Percentiles rank a stretch among this genome's conserved stretches.
Evolutionary conservation across 64 coral and sea anemone species (phyloP).

Genomic region (Anthopleura sola): DNA sequence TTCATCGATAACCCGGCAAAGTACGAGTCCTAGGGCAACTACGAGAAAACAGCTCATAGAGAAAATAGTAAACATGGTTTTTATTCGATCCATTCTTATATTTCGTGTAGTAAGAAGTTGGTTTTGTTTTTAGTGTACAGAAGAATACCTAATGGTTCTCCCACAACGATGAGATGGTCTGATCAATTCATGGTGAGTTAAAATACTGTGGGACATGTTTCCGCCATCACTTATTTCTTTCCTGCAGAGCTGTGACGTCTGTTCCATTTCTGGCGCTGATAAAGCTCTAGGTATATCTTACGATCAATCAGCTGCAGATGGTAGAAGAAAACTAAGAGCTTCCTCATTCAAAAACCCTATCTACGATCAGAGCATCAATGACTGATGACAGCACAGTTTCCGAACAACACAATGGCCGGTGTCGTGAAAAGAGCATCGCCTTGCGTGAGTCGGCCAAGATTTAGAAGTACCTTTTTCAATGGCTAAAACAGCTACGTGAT

Average conservation of each 20-base stretch:
- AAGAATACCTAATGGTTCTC: not conserved
- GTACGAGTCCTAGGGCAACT: too few relatives aligned
- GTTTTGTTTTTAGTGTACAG: not conserved
- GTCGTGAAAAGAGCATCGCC: not conserved
- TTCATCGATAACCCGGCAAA: too few relatives aligned
- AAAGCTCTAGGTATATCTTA: not conserved
- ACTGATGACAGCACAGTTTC: not conserved
- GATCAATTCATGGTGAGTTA: not conserved
- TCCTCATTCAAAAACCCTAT: not conserved
- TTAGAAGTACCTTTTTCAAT: not conserved
- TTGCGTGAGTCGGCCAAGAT: not conserved
- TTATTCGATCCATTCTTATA: not conserved
- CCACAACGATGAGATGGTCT: not conserved
- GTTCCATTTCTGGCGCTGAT: not conserved
- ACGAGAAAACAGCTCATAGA: too few relatives aligned
- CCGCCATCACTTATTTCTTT: not conserved
- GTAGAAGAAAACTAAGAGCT: slow-evolving; percentile 2
- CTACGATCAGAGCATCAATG: not conserved
- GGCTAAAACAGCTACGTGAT: not conserved
- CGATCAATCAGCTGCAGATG: not conserved
- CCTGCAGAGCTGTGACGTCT: not conserved
- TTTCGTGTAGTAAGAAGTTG: not conserved
- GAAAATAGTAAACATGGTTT: not conserved
- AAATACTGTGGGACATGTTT: not conserved
- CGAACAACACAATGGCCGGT: not conserved